phyloP scores from a whole-genome alignment of 2,113 vertebrate species.

The Muntiacus muntjak region DNA sequence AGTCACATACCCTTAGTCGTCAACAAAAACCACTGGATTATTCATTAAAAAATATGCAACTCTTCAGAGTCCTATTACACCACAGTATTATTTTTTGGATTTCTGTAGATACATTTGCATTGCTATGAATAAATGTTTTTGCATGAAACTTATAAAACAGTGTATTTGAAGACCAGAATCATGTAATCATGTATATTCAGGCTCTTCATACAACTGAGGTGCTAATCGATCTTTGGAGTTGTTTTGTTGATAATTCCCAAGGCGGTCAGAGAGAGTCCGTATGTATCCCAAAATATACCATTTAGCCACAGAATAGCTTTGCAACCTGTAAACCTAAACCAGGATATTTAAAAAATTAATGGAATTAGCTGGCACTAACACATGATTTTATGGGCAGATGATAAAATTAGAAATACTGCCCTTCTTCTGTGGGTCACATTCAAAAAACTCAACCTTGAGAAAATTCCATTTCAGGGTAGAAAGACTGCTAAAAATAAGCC shows the following conservation, averaged over 20 bases:
- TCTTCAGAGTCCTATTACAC: background rate
- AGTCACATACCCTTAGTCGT: background rate
- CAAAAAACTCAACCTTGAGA: slow-evolving; percentile 33
- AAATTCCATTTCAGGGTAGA: slow-evolving; percentile 54
- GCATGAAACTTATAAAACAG: background rate
- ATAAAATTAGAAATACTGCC: slow-evolving; percentile 57
- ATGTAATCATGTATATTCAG: background rate
- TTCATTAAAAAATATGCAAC: background rate
- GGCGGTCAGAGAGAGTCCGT: background rate
- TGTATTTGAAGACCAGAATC: background rate
- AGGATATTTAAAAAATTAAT: slow-evolving; percentile 54
- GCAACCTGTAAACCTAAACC: background rate
- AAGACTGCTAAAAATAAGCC: slow-evolving; percentile 44
- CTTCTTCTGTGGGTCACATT: background rate
- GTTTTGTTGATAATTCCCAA: background rate
- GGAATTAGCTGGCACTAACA: slow-evolving; percentile 44
- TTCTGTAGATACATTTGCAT: background rate
- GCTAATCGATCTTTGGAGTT: background rate
- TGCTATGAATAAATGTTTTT: background rate
- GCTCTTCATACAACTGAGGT: background rate
- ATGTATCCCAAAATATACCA: background rate
- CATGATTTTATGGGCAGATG: slow-evolving; percentile 41
- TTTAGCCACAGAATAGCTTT: slow-evolving; percentile 22
- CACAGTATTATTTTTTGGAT: background rate
- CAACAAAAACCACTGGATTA: background rate